Conservation (phyloP, 2,797 vertebrate genomes). For the Manis crassicaudata region DNA sequence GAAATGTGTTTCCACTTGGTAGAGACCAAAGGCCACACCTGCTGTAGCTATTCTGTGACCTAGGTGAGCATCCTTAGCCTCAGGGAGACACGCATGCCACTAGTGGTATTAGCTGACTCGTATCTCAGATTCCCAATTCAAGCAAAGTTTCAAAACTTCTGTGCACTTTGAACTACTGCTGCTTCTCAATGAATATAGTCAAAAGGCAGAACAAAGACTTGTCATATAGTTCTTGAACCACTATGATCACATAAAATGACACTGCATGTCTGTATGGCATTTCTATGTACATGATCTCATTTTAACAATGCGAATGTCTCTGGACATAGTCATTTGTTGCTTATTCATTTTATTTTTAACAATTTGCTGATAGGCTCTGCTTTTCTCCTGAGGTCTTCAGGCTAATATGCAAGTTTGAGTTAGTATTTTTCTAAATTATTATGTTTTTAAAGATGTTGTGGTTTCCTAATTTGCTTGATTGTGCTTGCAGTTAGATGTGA, state of each 20-base stretch:
- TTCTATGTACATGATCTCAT: background rate
- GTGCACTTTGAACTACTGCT: background rate
- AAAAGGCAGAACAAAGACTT: background rate
- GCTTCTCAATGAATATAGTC: background rate
- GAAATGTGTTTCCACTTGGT: conserved; percentile 18
- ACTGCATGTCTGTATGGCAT: background rate
- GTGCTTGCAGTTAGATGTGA: background rate
- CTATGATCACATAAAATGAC: background rate
- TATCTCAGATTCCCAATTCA: background rate
- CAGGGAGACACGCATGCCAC: background rate
- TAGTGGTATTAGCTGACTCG: background rate
- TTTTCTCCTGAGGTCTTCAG: background rate
- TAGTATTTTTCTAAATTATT: conserved; percentile 12
- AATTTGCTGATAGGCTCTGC: background rate
- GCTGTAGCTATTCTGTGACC: background rate
- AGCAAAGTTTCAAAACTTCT: background rate
- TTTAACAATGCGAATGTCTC: background rate
- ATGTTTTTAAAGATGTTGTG: background rate
- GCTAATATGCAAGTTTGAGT: background rate
- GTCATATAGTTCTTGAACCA: background rate
- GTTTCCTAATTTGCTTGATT: background rate
- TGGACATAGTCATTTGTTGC: background rate
- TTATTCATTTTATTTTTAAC: background rate
- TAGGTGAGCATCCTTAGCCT: background rate
- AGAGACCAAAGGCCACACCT: background rate